Base-by-base conservation (phyloP, 1,140 invertebrate species). In the Drosophila burlai region DNA sequence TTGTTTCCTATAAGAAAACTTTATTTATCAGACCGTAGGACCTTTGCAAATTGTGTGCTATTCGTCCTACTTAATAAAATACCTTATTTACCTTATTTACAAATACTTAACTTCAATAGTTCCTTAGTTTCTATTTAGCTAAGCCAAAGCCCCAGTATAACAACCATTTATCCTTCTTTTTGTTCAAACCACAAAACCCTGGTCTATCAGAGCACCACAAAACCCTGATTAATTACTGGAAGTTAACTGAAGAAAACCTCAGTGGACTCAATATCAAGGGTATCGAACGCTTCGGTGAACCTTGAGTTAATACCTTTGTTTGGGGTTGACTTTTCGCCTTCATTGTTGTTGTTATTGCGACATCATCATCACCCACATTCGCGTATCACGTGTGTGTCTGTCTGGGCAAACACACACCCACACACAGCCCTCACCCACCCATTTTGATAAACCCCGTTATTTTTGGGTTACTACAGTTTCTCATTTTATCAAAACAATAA, bases 391-490 rank as follows among this genome's bases (percentile, higher is more conserved):
- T 74, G 71, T 73, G 45, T 73, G 69, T 72, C 69, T 73, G 69
- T 52, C 69, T 73, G 54, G 26, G 54, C 67, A 43, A 45, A 72
- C 65, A 43, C 52, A 72, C 65, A 45, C 69, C 31, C 52, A 55
- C 64, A 21, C 42, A 31, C 69, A 50, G 52, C 6, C 7, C 9
- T 6, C 11, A 18, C 40, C 13, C 18, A 36, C 49, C 15, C 36
- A 59, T 24, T 55, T 59, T 77, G 55, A 76, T 65, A 83, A 90
- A 72, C 68, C 69, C 65, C 73, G 77, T 67, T 81, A 83, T 81
- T 89, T 76, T 84, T 54, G 66, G 68, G 77, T 66, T 78, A 67
- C 86, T 77, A 68, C 86, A 81, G 52, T 78, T 80, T 80, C 72
- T 47, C 76, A 71, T 78, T 75, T 89, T 89, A 89, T 89, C 85